Percentiles rank a stretch among this genome's conserved stretches.
Evolutionary conservation across 2,888 invertebrate genomes (phyloP).

Genomic region (Aphidoletes aphidimyza): DNA sequence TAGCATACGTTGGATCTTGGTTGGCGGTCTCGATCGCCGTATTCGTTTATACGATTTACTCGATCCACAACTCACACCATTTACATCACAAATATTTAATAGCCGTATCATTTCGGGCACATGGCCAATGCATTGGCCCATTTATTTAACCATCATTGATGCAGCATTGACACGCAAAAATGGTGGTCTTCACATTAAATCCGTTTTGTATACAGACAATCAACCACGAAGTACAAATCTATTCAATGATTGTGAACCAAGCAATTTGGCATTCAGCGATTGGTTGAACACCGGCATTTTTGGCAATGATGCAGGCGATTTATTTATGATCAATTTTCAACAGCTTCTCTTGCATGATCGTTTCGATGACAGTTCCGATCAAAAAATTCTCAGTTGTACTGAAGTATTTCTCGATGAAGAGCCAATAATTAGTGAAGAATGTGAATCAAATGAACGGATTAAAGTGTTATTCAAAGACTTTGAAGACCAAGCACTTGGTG

Average conservation of each 20-base stretch:
- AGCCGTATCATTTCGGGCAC: constrained; percentile 59
- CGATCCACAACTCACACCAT: constrained; percentile 2
- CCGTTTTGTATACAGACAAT: not conserved
- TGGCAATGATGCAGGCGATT: constrained; percentile 56
- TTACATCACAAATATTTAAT: constrained; percentile 52
- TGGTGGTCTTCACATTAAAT: constrained; percentile 32
- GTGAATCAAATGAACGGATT: not conserved
- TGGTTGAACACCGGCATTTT: constrained; percentile 56
- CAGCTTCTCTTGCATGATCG: constrained; percentile 54
- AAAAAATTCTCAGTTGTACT: constrained; percentile 7
- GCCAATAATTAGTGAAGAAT: not conserved
- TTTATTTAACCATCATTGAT: constrained; percentile 59
- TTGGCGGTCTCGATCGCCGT: constrained; percentile 56
- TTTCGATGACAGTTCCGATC: constrained; percentile 1
- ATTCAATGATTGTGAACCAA: constrained; percentile 7
- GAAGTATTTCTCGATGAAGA: not conserved
- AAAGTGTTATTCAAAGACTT: constrained; percentile 5
- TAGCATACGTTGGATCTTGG: constrained; percentile 63
- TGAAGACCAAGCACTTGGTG: not conserved
- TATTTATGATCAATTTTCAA: constrained; percentile 54
- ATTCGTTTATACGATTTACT: constrained; percentile 56
- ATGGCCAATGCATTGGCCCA: constrained; percentile 64
- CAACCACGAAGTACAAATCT: not conserved
- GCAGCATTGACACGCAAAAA: constrained; percentile 57
- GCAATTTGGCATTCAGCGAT: constrained; percentile 55